Conservation (phyloP, 2,113 vertebrate genomes). For the Sula dactylatra region DNA sequence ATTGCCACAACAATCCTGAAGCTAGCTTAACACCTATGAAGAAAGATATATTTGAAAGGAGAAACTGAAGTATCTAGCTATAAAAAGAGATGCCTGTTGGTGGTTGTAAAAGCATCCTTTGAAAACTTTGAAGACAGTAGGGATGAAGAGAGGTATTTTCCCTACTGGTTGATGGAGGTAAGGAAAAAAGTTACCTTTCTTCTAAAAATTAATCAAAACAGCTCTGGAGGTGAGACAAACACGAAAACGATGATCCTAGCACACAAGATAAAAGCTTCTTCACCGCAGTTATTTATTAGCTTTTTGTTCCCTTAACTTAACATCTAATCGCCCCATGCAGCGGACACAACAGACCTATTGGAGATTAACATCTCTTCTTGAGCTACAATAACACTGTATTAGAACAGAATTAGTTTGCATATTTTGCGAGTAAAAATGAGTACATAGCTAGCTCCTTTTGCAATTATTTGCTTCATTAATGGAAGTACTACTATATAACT, state of each 20-base stretch:
- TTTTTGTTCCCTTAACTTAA: background rate
- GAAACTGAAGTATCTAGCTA: background rate
- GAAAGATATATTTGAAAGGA: background rate
- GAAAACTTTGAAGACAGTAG: background rate
- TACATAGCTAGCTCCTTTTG: background rate
- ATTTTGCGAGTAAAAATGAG: background rate
- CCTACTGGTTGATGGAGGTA: background rate
- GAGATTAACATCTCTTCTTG: background rate
- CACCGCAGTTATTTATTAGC: background rate
- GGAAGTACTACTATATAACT: background rate
- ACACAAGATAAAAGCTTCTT: background rate
- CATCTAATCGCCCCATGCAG: background rate
- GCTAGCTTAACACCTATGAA: background rate
- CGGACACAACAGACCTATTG: background rate
- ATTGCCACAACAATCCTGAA: background rate
- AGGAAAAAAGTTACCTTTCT: background rate
- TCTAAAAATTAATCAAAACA: background rate
- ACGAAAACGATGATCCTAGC: background rate
- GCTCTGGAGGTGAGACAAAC: background rate
- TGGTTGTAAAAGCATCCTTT: background rate
- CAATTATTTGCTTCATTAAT: constrained; percentile 58
- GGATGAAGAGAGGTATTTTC: background rate
- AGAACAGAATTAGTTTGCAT: background rate
- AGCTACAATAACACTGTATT: background rate
- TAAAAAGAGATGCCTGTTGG: background rate